Percentiles rank a stretch among this genome's conserved stretches.
phyloP scores from a whole-genome alignment of 2,888 invertebrate species.

The Hoplodrina blanda region DNA sequence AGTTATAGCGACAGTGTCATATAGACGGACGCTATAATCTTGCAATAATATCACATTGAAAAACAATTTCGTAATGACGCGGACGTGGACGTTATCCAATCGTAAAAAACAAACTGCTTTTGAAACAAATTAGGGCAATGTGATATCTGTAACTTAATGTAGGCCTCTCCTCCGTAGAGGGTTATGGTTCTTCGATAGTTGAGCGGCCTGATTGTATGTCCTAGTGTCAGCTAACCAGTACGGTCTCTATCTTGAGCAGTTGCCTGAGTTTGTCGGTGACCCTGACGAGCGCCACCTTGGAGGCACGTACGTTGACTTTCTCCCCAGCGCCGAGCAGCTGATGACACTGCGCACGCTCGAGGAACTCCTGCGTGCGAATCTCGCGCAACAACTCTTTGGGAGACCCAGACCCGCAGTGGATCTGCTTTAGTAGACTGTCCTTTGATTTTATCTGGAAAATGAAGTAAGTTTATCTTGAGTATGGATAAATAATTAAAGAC shows the following conservation, averaged over 20 bases:
- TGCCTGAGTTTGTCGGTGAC: conserved; percentile 96
- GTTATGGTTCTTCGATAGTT: conserved; percentile 40
- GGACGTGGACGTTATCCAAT: conserved; percentile 8
- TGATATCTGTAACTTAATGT: conserved; percentile 21
- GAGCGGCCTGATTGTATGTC: conserved; percentile 21
- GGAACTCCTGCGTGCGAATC: conserved; percentile 94
- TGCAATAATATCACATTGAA: conserved; percentile 23
- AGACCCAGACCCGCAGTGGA: conserved; percentile 91
- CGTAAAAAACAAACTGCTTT: conserved; percentile 24
- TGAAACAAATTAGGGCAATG: conserved; percentile 17
- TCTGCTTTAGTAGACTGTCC: conserved; percentile 94
- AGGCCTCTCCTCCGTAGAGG: conserved; percentile 30
- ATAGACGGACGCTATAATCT: conserved; percentile 7
- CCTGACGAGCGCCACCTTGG: conserved; percentile 95
- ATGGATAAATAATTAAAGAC: not conserved
- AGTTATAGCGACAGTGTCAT: conserved; percentile 1
- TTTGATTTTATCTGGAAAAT: conserved; percentile 94
- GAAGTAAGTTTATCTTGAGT: conserved; percentile 6
- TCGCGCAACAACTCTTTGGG: conserved; percentile 91
- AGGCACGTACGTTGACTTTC: conserved; percentile 94
- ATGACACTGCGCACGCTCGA: conserved; percentile 95
- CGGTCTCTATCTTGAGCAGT: conserved; percentile 95
- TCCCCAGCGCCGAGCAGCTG: conserved; percentile 95
- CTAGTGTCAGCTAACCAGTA: conserved; percentile 92
- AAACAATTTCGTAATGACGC: conserved; percentile 34